Evolutionary conservation across 2,888 invertebrate genomes (phyloP), one percentile per base, ranked within the genome.

Genomic region (Melitaea athalia): DNA sequence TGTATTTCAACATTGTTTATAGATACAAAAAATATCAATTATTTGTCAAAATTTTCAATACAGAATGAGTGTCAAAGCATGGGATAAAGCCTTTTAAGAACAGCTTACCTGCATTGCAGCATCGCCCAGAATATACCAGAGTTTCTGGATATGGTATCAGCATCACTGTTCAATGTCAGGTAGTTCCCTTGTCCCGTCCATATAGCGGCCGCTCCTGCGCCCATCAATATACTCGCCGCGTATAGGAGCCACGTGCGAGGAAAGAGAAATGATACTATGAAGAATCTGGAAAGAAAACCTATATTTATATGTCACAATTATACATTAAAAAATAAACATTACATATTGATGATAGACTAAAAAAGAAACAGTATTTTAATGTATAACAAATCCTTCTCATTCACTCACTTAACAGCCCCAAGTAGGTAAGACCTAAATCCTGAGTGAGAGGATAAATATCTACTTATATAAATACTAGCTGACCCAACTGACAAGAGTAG

Each of bases 61-160:
- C 24, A 24, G 24, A 24, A 38, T 38, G 45, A 45, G 11, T 11
- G 43, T 43, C 10, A 11, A 8, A 11, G 43, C 43, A 43, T 43
- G 4, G 43, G 8, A 43, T 43, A 43, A 11, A 43, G 11, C 11
- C 8, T 43, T 52, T 0, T 31, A 17, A 17, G 7, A 3, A 50
- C 15, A 50, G 10, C 8, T 61, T 84, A 96, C 97, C 97, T 97
- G 93, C 96, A 96, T 86, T 99, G 99, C 73, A 99, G 93, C 91
- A 99, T 95, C 0, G 99, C 99, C 99, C 99, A 99, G 87, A 99
- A 99, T 60, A 99, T 94, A 12, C 99, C 99, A 12, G 98, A 98
- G 89, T 99, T 99, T 76, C 99, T 94, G 10, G 98, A 96, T 83
- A 99, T 98, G 0, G 98, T 99, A 0, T 95, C 94, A 0, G 95